Base-by-base conservation (phyloP, 2,888 invertebrate genomes). In the Chalcosyrphus nemorum region DNA sequence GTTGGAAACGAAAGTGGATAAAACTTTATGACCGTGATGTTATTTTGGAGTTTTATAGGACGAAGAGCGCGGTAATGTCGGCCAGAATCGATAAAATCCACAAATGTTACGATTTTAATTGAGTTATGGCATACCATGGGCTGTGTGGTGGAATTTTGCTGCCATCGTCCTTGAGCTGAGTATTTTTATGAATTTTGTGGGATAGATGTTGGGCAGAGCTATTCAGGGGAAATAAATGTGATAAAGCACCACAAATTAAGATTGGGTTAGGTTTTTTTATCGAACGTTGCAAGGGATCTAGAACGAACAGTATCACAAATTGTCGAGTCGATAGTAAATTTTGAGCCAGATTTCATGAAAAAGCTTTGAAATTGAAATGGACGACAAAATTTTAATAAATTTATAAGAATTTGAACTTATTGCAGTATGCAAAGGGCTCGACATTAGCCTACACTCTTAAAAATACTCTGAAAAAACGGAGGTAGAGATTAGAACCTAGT, bases 21-120 rank as follows among this genome's bases (percentile, higher is more conserved):
- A 52, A 76, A 52, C 52, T 68, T 76, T 59, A 76, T 21, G 68
- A 61, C 54, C 59, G 15, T 70, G 59, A 59, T 68, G 47, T 54
- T 68, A 54, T 68, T 68, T 59, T 57, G 17, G 29, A 6, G 19
- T 65, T 65, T 65, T 50, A 38, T 65, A 50, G 35, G 17, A 43
- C 24, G 24, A 24, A 2, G 24, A 24, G 3, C 24, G 24, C 24
- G 24, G 43, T 47, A 50, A 65, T 50, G 65, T 21, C 50, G 50
- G 32, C 32, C 32, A 11, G 17, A 57, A 75, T 75, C 74, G 56
- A 75, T 75, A 56, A 56, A 65, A 35, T 70, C 24, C 56, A 13
- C 56, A 56, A 32, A 54, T 29, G 43, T 45, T 56, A 63, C 21
- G 47, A 65, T 24, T 65, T 65, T 38, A 65, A 65, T 65, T 65